Percentiles rank a stretch among this genome's conserved stretches.
These are phyloP conservation scores for Mesochorus sp. DNA, from an alignment of 2,888 invertebrate genomes.

Conservation along the genomic window DNA sequence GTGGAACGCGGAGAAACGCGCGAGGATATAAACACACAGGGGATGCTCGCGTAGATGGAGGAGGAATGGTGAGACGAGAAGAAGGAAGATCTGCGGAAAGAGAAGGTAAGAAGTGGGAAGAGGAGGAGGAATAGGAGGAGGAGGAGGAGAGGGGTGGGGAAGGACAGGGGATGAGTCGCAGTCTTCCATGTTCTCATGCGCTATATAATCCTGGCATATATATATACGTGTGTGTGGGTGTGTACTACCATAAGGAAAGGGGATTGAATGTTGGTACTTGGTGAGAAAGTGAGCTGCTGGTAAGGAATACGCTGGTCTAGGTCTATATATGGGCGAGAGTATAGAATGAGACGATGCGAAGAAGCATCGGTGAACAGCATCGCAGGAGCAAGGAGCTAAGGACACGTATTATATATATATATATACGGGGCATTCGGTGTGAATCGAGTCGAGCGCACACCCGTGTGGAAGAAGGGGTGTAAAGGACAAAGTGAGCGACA, in stretches of 20 bases:
- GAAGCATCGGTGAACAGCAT: slow-evolving; percentile 25
- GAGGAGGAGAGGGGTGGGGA: not conserved
- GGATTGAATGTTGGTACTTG: slow-evolving; percentile 50
- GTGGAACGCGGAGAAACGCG: slow-evolving; percentile 35
- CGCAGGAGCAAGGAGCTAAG: slow-evolving; percentile 19
- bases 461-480: not conserved
- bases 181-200: slow-evolving; percentile 19
- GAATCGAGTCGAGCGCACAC: not conserved
- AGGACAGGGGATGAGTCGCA: slow-evolving; percentile 6
- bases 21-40: slow-evolving; percentile 40
- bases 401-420: slow-evolving; percentile 4
- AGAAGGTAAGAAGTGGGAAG: not conserved
- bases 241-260: slow-evolving; percentile 18
- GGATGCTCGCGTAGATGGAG: slow-evolving; percentile 35
- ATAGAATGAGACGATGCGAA: slow-evolving; percentile 14
- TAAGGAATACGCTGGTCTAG: slow-evolving; percentile 31
- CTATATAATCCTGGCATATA: slow-evolving; percentile 9
- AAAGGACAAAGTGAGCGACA: slow-evolving; percentile 7
- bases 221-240: not conserved
- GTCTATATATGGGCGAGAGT: not conserved
- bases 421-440: not conserved
- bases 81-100: not conserved
- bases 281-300: slow-evolving; percentile 55
- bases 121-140: not conserved
- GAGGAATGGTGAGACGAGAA: slow-evolving; percentile 19